Base-by-base conservation (phyloP, 1,140 invertebrate genomes). In the Drosophila sechellia region DNA sequence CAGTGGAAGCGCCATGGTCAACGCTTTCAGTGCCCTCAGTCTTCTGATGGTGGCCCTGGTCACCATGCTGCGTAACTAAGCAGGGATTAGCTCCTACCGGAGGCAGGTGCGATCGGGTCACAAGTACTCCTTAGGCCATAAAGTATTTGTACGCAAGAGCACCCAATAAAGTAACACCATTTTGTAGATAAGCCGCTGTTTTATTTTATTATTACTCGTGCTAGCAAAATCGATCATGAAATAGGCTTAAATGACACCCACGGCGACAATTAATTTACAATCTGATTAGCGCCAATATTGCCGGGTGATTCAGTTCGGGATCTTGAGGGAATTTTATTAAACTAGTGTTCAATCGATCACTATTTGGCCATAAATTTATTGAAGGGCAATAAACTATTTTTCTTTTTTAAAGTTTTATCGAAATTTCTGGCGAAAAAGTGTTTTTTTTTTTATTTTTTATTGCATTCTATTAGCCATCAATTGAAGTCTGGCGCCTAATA, bases 31-130 rank as follows among this genome's bases (percentile, higher is more conserved):
- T 5, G 45, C 68, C 8, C n/a, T 91, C n/a, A 80, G 73, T 15
- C 13, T 89, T n/a, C 25, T 91, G 37, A n/a, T 91, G 22, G 54
- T 89, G 46, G 71, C 90, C 11, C 12, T 90, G 42, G 25, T 55
- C 46, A 78, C 80, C 17, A 58, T 90, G 50, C 61, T 90, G 53
- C 55, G 87, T 27, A 56, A 70, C 12, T 91, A 79, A 39, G 37
- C 49, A 10, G 49, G 20, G 20, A 22, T 22, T 22, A 22, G 20
- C 20, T 22, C 20, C 20, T 22, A 22, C 20, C 3, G 20, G 20
- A 22, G 20, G 2, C 20, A 22, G 20, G 20, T 22, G 20, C 20
- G 20, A 54, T 15, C 50, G 52, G n/a, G 31, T 35, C 25, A 46
- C 31, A 42, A 22, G 48, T 35, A 1, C 27, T 31, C 43, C 34